Base-by-base conservation (phyloP, 2,888 invertebrate genomes). In the Sicus ferrugineus region DNA sequence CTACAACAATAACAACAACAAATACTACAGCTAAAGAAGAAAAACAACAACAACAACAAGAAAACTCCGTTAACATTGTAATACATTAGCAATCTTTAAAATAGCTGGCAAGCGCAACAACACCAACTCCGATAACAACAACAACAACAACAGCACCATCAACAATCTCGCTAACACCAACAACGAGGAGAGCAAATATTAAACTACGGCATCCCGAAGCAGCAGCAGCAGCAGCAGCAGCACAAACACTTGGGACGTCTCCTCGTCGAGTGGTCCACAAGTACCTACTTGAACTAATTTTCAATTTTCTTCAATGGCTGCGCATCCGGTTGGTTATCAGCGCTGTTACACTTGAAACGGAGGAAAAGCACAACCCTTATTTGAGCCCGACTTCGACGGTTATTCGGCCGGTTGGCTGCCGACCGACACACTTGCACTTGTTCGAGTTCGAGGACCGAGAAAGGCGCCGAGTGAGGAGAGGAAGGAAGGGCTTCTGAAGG, bases 251-350 rank as follows among this genome's bases (percentile, higher is more conserved):
- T 56, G 26, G 54, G 26, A 54, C 54, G 11, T 21, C 28, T 34
- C 61, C n/a, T 26, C 21, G 46, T 26, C 23, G 21, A 62, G 46
- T 42, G 11, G 9, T 30, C 38, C 26, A 26, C 26, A 54, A 54
- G 48, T 21, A n/a, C n/a, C n/a, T 28, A 30, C 54, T 65, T 34
- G 65, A 54, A 54, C 54, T 38, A 54, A 54, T 65, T 65, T 65
- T 65, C 65, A 65, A 65, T 65, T 54, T 65, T 65, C 65, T 38
- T 52, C 65, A 65, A 65, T 54, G 65, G 38, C 54, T 23, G n/a
- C 38, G 34, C 65, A 31, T 65, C 54, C 54, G 52, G 48, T 26
- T 28, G 50, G 50, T n/a, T 48, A 11, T 21, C 3, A 19, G 23
- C n/a, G 3, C 6, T 9, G 23, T 1, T 21, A 52, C 50, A 9